phyloP scores from a whole-genome alignment of 2,113 vertebrate genomes.

The Pandion haliaetus region DNA sequence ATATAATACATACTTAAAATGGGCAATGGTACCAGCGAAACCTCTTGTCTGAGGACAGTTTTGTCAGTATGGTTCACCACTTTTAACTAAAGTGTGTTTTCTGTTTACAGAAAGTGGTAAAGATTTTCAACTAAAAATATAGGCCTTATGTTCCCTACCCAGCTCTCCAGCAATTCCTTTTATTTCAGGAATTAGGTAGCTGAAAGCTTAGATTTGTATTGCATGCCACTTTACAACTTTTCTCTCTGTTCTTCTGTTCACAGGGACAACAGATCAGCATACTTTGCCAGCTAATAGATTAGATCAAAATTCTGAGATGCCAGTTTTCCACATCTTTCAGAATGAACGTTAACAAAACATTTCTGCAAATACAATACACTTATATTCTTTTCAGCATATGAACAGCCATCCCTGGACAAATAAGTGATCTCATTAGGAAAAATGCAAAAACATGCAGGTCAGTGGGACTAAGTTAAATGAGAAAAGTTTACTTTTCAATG shows the following conservation, averaged over 20 bases:
- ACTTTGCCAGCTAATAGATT: not conserved
- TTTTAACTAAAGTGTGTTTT: not conserved
- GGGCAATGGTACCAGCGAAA: not conserved
- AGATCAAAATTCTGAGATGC: not conserved
- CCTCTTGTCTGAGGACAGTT: not conserved
- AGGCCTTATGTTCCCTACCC: not conserved
- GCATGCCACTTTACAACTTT: not conserved
- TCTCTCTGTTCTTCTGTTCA: not conserved
- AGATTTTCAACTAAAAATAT: not conserved
- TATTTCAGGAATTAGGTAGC: not conserved
- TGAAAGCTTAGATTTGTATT: not conserved
- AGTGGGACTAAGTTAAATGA: not conserved
- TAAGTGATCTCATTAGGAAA: not conserved
- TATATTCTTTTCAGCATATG: not conserved
- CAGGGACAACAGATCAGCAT: not conserved
- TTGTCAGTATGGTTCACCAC: not conserved
- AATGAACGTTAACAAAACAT: not conserved
- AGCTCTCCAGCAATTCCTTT: not conserved
- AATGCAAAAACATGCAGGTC: not conserved
- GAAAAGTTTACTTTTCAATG: not conserved
- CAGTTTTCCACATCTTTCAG: not conserved
- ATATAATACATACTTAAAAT: not conserved
- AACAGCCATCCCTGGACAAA: not conserved
- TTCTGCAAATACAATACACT: not conserved
- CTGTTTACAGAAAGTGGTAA: not conserved